Evolutionary conservation across 1,140 invertebrate genomes (phyloP).

Genomic region (Plectrocnemia conspersa): DNA sequence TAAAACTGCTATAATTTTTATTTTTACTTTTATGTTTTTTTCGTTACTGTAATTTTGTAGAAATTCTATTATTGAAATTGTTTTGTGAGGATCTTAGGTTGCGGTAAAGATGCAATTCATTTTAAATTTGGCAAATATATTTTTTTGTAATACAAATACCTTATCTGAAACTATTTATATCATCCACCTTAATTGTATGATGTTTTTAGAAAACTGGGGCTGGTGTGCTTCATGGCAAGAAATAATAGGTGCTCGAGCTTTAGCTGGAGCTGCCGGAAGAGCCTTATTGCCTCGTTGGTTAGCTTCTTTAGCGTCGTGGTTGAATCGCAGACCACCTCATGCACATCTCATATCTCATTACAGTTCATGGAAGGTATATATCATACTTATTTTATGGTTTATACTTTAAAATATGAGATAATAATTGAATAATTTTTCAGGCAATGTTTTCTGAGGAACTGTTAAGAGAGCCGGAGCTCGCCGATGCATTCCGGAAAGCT

Average conservation of each 20-base stretch:
- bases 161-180: too few relatives aligned
- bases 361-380: slow-evolving; percentile 43
- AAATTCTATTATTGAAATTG: too few relatives aligned
- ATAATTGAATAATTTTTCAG: slow-evolving; percentile 20
- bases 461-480: slow-evolving; percentile 43
- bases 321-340: slow-evolving; percentile 46
- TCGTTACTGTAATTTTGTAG: too few relatives aligned
- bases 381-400: slow-evolving; percentile 6
- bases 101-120: too few relatives aligned
- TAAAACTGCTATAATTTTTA: too few relatives aligned
- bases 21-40: too few relatives aligned
- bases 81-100: too few relatives aligned
- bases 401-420: neutral
- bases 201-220: slow-evolving; percentile 42
- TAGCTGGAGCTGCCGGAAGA: slow-evolving; percentile 42
- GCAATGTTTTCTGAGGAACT: slow-evolving; percentile 45
- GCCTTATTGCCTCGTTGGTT: slow-evolving; percentile 47
- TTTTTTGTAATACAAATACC: too few relatives aligned
- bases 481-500: slow-evolving; percentile 70
- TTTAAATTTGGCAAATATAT: too few relatives aligned
- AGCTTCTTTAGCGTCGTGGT: slow-evolving; percentile 46
- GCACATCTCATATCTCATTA: slow-evolving; percentile 44
- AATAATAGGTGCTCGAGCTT: slow-evolving; percentile 39
- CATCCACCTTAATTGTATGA: slow-evolving; percentile 1
- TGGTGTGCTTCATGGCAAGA: slow-evolving; percentile 48